Conservation (phyloP, 2,888 invertebrate species). For the Elmis aenea region DNA sequence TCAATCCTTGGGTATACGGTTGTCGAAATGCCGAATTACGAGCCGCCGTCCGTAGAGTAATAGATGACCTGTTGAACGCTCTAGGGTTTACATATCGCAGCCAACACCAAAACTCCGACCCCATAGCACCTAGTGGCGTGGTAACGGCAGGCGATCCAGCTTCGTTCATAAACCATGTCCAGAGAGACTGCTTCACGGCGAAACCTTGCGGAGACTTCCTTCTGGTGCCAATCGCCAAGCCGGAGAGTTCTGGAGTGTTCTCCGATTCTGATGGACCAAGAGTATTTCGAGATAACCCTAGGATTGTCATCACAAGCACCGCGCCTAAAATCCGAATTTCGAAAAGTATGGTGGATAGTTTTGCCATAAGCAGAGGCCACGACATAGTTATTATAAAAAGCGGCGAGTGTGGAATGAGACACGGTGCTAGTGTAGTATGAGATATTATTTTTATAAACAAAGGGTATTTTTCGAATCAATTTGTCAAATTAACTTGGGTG, state of each 20-base stretch:
- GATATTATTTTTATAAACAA: no score
- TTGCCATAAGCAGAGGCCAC: conserved; percentile 37
- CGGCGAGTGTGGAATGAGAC: conserved; percentile 32
- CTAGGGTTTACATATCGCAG: conserved; percentile 45
- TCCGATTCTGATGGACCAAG: conserved; percentile 29
- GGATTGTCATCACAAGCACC: conserved; percentile 31
- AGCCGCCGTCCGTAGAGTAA: conserved; percentile 52
- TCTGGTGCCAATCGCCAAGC: conserved; percentile 42
- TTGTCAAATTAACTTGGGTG: no score
- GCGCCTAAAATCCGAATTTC: conserved; percentile 23
- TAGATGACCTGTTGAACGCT: conserved; percentile 50
- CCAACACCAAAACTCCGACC: conserved; percentile 35
- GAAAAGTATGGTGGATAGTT: conserved; percentile 42
- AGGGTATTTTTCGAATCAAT: no score
- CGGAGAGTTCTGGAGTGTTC: conserved; percentile 40
- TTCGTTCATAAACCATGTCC: conserved; percentile 42
- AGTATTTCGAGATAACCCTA: conserved; percentile 30
- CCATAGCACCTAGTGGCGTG: conserved; percentile 40
- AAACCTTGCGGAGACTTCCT: conserved; percentile 40
- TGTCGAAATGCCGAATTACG: conserved; percentile 59
- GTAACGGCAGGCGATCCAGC: conserved; percentile 43
- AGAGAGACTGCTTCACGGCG: conserved; percentile 30
- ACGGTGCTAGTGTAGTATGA: conserved; percentile 39
- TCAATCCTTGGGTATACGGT: conserved; percentile 63
- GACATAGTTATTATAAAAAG: conserved; percentile 40